phyloP scores from a whole-genome alignment of 2,113 vertebrate genomes.

The Poeciliopsis occidentalis region DNA sequence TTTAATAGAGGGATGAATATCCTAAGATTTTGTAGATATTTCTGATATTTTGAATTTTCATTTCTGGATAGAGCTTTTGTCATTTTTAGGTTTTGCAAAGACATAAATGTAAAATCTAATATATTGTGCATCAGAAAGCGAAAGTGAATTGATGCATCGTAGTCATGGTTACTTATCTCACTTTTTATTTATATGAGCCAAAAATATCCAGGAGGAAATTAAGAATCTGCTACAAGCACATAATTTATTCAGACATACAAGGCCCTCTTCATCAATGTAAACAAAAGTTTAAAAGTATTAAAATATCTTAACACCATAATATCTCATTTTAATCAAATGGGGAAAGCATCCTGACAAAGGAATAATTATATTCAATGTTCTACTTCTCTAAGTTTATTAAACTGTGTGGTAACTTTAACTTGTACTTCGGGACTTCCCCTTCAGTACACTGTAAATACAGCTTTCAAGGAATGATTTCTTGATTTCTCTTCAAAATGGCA shows the following conservation, averaged over 20 bases:
- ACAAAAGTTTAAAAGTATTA: too few relatives aligned
- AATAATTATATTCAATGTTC: too few relatives aligned
- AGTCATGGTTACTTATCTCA: not conserved
- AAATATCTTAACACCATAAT: too few relatives aligned
- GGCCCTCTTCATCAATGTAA: too few relatives aligned
- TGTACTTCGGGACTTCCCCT: too few relatives aligned
- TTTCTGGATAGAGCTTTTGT: not conserved
- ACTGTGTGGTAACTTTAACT: too few relatives aligned
- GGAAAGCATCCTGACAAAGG: too few relatives aligned
- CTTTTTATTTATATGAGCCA: not conserved
- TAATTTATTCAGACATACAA: not conserved
- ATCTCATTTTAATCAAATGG: too few relatives aligned
- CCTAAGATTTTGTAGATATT: not conserved
- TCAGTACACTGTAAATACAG: too few relatives aligned
- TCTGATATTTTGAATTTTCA: not conserved
- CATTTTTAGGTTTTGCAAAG: not conserved
- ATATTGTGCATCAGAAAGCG: not conserved
- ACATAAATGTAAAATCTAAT: not conserved
- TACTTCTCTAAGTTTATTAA: too few relatives aligned
- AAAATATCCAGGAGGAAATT: not conserved
- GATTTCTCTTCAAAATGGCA: too few relatives aligned
- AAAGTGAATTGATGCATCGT: not conserved
- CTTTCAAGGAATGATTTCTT: too few relatives aligned
- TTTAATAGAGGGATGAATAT: not conserved
- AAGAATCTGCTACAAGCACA: not conserved